Evolutionary conservation across 2,888 invertebrate genomes (phyloP).

Genomic region (Spicauda simplicius): DNA sequence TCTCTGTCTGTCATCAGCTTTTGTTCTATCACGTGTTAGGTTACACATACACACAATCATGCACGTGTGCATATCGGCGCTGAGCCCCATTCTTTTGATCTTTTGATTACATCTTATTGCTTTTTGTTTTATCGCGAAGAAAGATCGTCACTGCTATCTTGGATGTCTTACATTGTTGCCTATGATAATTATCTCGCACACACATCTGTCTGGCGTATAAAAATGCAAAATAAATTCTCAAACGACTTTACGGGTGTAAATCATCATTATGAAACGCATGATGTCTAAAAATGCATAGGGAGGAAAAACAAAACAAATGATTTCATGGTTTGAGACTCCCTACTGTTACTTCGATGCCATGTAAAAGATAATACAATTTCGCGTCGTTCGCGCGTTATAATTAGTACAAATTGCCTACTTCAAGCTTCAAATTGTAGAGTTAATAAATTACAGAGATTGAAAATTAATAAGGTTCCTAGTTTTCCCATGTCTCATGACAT

Average conservation of each 20-base stretch:
- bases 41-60: slow-evolving; percentile 62
- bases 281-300: slow-evolving; percentile 10
- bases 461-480: too few species aligned
- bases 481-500: too few species aligned
- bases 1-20: slow-evolving; percentile 67
- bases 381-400: slow-evolving; percentile 81
- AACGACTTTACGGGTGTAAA: slow-evolving; percentile 19
- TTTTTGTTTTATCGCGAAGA: slow-evolving; percentile 31
- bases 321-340: slow-evolving; percentile 25
- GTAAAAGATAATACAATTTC: slow-evolving; percentile 76
- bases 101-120: slow-evolving; percentile 38
- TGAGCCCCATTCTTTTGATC: slow-evolving; percentile 34
- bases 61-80: slow-evolving; percentile 61
- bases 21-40: slow-evolving; percentile 75
- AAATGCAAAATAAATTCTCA: slow-evolving; percentile 18
- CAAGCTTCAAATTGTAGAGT: slow-evolving; percentile 42
- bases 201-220: slow-evolving; percentile 9
- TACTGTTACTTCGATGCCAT: slow-evolving; percentile 50
- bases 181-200: slow-evolving; percentile 32
- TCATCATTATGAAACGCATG: slow-evolving; percentile 13
- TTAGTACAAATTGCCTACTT: slow-evolving; percentile 81
- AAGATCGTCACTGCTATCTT: slow-evolving; percentile 35
- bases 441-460: slow-evolving; percentile 21
- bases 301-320: slow-evolving; percentile 23
- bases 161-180: slow-evolving; percentile 34